Base-by-base conservation (phyloP, 2,113 vertebrate species). In the Brachypodius melanocephalos region DNA sequence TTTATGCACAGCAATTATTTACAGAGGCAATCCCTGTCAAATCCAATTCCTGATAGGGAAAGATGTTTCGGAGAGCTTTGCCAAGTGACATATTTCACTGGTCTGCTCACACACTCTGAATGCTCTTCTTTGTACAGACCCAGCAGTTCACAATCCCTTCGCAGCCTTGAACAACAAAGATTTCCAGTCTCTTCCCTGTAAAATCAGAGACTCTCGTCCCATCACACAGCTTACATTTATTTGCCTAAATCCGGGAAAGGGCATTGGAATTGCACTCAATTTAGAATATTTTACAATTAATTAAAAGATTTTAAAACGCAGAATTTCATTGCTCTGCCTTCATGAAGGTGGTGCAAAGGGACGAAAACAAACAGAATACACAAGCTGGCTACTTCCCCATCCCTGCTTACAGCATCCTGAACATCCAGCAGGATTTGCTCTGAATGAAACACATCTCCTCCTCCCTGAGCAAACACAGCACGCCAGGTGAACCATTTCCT, bases 191-290 rank as follows among this genome's bases (percentile, higher is more conserved):
- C 43, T 67, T 48, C 71, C n/a, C 7, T 71, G 52, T 16, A 29
- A 67, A 72, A 38, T 13, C 43, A 58, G 65, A 62, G 46, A 22
- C 28, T 5, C 12, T 3, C 59, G 4, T 9, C 17, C 43, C 43
- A 29, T 8, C 43, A 6, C 3, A 32, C 7, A 40, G 20, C 19
- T 71, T 8, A 17, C 6, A 63, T 43, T 75, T 51, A 42, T n/a
- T 9, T 46, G 65, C 78, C 34, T n/a, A 21, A 63, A 78, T 21
- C 31, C 0, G 0, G 17, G 57, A 66, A 83, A 20, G 1, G 1
- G 3, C 26, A 67, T 32, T 6, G 6, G 20, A 74, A 67, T 1
- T 54, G 34, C 40, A 14, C 38, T 38, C 9, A 3, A 43, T 61
- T 69, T 61, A 51, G 8, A 61, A 52, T 17, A 36, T 42, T 79